Base-by-base conservation (phyloP, 2,888 invertebrate species). In the Athalia circularis region DNA sequence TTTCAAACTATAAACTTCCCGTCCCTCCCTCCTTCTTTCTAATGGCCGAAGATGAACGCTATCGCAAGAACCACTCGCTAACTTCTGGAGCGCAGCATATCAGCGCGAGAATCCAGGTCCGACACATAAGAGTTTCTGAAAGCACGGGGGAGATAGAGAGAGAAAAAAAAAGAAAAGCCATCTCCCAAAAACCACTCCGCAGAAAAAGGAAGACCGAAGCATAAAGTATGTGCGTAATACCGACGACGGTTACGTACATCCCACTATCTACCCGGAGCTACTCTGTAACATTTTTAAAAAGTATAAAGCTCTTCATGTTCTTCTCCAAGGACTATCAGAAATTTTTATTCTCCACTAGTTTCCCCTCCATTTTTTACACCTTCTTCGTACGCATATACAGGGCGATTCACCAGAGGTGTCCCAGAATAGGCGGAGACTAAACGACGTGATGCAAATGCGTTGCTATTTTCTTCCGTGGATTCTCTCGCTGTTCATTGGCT, bases 161-260 rank as follows among this genome's bases (percentile, higher is more conserved):
- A 52, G 68, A 9, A 11, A 52, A 52, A 52, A 8, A 52, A 52
- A 52, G 3, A 52, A 52, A 52, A 52, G 43, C 70, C 57, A 70
- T 57, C 54, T n/a, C 29, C 70, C 47, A 15, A 74, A 74, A 74
- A 74, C 74, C 59, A 61, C 74, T 61, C 47, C 48, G 59, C 15
- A 11, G 6, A 11, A 11, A 45, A 47, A 59, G 52, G 4, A 47
- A 68, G 52, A 29, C 52, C 50, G 47, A 47, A 65, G 65, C 47
- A 13, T 77, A 77, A 52, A 57, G 65, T 64, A 45, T 76, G 76
- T 45, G 45, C 65, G 76, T 77, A 65, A 65, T 70, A 54, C 57
- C 9, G n/a, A 57, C 29, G 70, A 13, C 43, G 54, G 54, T 54
- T 70, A 29, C 2, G 2, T 29, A 29, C 29, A 29, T 29, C 29